These are phyloP conservation scores for Chionoecetes opilio DNA, from an alignment of 1,140 invertebrate genomes.

Conservation along the genomic window DNA sequence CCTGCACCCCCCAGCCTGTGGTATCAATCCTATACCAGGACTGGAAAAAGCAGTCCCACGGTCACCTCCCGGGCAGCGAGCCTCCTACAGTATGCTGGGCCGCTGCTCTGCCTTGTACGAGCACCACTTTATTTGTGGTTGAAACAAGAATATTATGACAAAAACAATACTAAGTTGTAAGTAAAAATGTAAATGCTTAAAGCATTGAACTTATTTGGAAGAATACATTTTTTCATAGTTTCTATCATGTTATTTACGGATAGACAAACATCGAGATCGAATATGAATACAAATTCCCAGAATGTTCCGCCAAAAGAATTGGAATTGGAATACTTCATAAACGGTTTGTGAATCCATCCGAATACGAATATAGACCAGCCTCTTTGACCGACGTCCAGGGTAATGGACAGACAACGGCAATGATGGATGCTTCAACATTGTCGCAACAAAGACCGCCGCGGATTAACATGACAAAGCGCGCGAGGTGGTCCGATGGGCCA, in stretches of 20 bases:
- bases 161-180: no score
- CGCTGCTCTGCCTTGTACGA: no score
- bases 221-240: slow-evolving; percentile 17
- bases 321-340: not conserved
- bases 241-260: not conserved
- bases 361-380: not conserved
- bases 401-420: not conserved
- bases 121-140: no score
- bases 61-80: no score
- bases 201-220: no score
- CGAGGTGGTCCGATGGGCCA: not conserved
- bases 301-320: not conserved
- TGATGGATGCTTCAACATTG: not conserved
- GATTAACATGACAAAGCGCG: not conserved
- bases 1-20: no score
- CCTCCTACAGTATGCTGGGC: no score
- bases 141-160: no score
- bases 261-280: not conserved
- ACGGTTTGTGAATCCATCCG: not conserved
- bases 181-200: no score
- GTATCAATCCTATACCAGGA: no score
- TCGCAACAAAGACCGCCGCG: not conserved
- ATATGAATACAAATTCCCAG: not conserved
- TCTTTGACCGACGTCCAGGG: not conserved
- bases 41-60: no score